Conservation (phyloP, 2,888 invertebrate species). For the Heliconius hortense region DNA sequence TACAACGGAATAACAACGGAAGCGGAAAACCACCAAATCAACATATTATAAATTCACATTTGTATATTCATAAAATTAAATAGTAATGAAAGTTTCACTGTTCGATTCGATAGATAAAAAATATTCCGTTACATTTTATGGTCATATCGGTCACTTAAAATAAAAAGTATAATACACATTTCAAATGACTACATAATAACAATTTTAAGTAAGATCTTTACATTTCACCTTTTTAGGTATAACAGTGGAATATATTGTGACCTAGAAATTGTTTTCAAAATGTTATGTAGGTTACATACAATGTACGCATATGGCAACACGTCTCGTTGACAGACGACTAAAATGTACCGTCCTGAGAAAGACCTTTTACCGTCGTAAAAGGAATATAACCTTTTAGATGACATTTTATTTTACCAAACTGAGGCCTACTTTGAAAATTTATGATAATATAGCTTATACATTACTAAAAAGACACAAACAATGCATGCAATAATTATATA, state of each 20-base stretch:
- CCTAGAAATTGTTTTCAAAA: slow-evolving; percentile 8
- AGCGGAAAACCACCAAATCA: neutral
- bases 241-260: neutral
- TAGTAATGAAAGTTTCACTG: neutral
- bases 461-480: neutral
- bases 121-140: neutral
- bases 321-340: slow-evolving; percentile 12
- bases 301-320: slow-evolving; percentile 15
- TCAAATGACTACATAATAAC: neutral
- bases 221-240: slow-evolving; percentile 9
- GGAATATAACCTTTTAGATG: slow-evolving; percentile 21
- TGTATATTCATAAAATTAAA: too few species aligned
- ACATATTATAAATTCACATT: too few species aligned
- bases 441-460: neutral
- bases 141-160: neutral
- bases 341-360: slow-evolving; percentile 19
- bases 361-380: slow-evolving; percentile 22
- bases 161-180: neutral
- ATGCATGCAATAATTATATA: neutral
- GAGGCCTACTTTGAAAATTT: slow-evolving; percentile 9
- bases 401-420: slow-evolving; percentile 13
- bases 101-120: too few species aligned
- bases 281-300: slow-evolving; percentile 13
- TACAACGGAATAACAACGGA: slow-evolving; percentile 11
- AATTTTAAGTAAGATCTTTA: neutral